Evolutionary conservation across 1,140 invertebrate species (phyloP).

Genomic region (Cepaea nemoralis): DNA sequence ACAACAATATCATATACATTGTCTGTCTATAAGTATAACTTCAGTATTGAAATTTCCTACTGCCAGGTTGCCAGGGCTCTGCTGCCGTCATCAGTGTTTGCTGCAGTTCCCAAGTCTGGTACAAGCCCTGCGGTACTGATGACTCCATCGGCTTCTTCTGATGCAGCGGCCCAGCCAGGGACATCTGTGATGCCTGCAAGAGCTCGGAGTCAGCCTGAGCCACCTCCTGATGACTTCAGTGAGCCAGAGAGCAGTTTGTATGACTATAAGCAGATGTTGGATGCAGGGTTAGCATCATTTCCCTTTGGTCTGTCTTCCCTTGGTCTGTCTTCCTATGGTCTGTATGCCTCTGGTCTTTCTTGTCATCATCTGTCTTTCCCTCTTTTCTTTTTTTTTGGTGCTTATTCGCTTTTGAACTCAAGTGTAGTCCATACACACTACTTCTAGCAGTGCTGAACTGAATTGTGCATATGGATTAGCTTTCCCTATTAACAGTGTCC

Average conservation of each 20-base stretch:
- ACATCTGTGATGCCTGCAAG: conserved; percentile 25
- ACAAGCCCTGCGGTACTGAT: neutral
- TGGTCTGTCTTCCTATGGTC: no score
- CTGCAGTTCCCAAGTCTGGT: neutral
- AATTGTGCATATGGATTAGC: no score
- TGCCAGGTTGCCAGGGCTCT: neutral
- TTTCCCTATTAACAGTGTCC: no score
- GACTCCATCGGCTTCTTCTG: neutral
- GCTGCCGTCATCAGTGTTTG: neutral
- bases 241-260: conserved; percentile 67
- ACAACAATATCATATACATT: neutral
- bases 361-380: no score
- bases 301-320: no score
- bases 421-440: no score
- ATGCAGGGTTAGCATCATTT: conserved; percentile 45
- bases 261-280: conserved; percentile 62
- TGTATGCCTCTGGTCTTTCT: no score
- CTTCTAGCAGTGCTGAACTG: no score
- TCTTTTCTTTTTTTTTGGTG: no score
- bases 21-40: neutral
- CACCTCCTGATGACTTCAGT: conserved; percentile 49
- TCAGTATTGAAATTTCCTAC: no score
- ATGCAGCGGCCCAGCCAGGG: neutral
- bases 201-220: conserved; percentile 41
- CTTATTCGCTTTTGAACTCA: no score